Conservation (phyloP, 2,797 vertebrate species). For the Siniperca undulata region DNA sequence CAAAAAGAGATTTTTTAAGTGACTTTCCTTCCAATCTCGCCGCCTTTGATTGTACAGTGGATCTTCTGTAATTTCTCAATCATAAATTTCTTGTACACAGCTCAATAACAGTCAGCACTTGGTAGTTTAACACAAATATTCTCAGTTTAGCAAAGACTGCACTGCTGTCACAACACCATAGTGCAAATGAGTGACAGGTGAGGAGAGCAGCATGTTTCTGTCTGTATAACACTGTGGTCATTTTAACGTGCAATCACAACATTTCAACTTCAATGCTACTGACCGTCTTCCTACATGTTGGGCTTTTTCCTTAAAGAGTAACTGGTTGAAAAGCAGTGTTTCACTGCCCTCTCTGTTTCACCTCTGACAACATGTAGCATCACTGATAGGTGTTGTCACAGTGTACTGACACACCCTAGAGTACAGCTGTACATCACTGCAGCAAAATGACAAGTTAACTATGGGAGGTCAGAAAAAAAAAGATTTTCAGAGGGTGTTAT, state of each 20-base stretch:
- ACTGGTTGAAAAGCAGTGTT: neutral
- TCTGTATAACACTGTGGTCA: neutral
- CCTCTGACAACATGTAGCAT: neutral
- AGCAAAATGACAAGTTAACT: neutral
- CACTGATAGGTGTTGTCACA: neutral
- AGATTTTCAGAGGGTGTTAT: neutral
- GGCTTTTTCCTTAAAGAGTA: neutral
- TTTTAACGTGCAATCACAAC: constrained; percentile 24
- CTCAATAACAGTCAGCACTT: constrained; percentile 16
- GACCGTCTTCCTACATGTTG: neutral
- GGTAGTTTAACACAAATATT: constrained; percentile 21
- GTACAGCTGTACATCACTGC: neutral
- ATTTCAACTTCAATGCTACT: neutral
- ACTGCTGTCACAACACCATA: constrained; percentile 9
- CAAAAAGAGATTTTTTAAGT: neutral
- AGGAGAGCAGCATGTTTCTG: neutral
- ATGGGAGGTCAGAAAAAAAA: neutral
- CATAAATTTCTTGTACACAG: neutral
- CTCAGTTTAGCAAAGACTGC: constrained; percentile 12
- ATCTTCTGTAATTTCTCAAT: neutral
- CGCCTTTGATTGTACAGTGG: neutral
- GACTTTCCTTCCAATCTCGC: neutral
- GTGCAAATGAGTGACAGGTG: constrained; percentile 34
- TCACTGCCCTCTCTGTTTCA: neutral
- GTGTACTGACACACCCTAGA: neutral